phyloP scores from a whole-genome alignment of 2,113 vertebrate species.

The Rhizomys pruinosus region DNA sequence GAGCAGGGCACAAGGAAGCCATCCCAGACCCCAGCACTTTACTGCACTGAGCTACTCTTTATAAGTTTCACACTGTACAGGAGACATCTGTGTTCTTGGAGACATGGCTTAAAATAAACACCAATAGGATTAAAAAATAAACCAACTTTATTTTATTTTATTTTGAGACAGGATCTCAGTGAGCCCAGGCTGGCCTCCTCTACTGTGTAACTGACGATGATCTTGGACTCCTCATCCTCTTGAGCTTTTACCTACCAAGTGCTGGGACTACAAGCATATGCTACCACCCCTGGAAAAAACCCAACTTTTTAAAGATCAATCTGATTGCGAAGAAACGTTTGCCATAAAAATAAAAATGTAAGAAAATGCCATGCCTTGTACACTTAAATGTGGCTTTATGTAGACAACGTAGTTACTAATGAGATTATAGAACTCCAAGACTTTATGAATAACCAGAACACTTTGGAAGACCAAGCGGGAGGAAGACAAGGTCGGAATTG shows the following conservation, averaged over 20 bases:
- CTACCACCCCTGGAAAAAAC: background rate
- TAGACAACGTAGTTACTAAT: background rate
- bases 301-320: slow-evolving; percentile 59
- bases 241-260: background rate
- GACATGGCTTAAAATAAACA: slow-evolving; percentile 73
- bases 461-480: background rate
- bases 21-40: background rate
- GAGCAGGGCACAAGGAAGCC: background rate
- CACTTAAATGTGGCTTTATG: background rate
- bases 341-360: slow-evolving; percentile 46
- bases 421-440: background rate
- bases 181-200: background rate
- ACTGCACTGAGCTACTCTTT: slow-evolving; percentile 39
- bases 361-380: background rate
- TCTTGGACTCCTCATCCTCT: background rate
- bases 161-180: background rate
- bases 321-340: slow-evolving; percentile 23
- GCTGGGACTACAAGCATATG: background rate
- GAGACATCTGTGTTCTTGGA: slow-evolving; percentile 67
- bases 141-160: background rate
- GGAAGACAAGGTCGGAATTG: background rate
- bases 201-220: background rate
- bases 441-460: background rate
- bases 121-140: background rate
- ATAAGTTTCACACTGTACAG: slow-evolving; percentile 49